These are phyloP conservation scores for Brenthis ino DNA, from an alignment of 2,888 invertebrate species.

Conservation along the genomic window DNA sequence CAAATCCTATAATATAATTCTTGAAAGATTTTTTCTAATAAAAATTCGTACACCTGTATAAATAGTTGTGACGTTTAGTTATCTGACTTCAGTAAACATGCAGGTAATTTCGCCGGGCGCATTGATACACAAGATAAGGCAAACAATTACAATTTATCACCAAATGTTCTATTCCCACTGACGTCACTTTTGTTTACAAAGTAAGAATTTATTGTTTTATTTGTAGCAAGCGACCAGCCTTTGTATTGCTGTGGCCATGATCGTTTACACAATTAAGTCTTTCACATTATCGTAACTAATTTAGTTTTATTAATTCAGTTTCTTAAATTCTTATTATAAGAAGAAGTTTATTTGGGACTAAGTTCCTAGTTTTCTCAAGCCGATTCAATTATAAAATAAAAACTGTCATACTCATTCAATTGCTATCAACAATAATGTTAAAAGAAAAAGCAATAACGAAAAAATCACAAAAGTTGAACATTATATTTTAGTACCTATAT, in stretches of 20 bases:
- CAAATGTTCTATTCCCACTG: conserved; percentile 53
- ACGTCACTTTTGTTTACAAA: conserved; percentile 35
- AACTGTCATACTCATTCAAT: no score
- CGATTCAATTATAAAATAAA: no score
- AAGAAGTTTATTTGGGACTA: no score
- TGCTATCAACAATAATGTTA: no score
- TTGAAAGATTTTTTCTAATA: conserved; percentile 35
- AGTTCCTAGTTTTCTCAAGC: no score
- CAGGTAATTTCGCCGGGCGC: conserved; percentile 51
- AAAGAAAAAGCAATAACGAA: no score
- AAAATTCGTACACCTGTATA: conserved; percentile 52
- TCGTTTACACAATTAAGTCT: background rate
- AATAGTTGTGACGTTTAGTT: conserved; percentile 41
- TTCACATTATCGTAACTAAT: no score
- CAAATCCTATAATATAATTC: no score
- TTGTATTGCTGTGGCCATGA: background rate
- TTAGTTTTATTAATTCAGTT: no score
- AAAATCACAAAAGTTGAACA: no score
- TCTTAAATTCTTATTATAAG: no score
- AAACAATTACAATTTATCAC: conserved; percentile 48
- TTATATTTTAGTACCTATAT: no score
- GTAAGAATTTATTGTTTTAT: conserved; percentile 14
- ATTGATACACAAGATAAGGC: conserved; percentile 48
- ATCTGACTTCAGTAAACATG: conserved; percentile 51
- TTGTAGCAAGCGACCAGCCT: background rate